phyloP scores from a whole-genome alignment of 2,797 vertebrate genomes.

The Vireo griseus region DNA sequence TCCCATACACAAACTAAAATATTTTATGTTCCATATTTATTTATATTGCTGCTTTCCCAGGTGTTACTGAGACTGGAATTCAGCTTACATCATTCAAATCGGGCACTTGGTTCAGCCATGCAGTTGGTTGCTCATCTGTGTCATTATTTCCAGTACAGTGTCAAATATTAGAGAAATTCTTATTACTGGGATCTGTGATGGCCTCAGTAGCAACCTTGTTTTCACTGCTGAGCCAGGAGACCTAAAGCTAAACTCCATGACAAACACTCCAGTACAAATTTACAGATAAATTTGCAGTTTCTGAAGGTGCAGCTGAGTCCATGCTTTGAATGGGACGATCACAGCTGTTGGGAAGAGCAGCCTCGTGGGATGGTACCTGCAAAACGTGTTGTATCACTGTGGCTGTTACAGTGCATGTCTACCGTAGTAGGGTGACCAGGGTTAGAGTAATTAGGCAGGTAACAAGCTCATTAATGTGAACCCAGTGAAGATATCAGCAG shows the following conservation, averaged over 20 bases:
- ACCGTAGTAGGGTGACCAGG: rapidly evolving
- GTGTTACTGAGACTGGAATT: background rate
- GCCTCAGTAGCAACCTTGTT: background rate
- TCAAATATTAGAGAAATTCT: background rate
- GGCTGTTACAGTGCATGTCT: background rate
- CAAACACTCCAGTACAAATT: background rate
- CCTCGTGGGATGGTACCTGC: background rate
- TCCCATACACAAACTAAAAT: background rate
- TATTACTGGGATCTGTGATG: background rate
- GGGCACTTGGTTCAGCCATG: background rate
- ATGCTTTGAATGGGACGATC: background rate
- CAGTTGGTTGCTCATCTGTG: background rate
- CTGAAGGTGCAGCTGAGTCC: background rate
- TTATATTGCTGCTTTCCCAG: background rate
- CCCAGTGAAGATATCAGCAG: background rate
- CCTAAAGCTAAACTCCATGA: background rate
- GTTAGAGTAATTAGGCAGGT: background rate
- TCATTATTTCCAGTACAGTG: background rate
- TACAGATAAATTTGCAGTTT: background rate
- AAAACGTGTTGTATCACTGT: background rate
- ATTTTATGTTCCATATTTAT: background rate
- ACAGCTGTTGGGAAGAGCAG: background rate
- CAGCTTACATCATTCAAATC: background rate
- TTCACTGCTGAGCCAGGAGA: background rate
- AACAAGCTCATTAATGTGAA: background rate